Evolutionary conservation across 2,888 invertebrate species (phyloP).

Genomic region (Sarcophaga rosellei): DNA sequence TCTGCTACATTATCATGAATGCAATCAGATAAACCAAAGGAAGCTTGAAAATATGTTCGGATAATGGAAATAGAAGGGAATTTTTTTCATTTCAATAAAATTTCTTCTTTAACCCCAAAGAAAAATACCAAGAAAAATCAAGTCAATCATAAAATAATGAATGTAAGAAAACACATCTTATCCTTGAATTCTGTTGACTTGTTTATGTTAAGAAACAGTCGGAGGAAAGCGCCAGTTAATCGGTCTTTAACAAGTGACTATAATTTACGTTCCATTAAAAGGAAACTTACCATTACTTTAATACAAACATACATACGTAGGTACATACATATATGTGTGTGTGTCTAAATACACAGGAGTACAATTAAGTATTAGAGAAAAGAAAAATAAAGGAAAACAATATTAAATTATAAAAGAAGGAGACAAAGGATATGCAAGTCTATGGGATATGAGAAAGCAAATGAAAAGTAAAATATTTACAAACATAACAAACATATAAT

Average conservation of each 20-base stretch:
- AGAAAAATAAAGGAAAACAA: background rate
- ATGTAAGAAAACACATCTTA: no score
- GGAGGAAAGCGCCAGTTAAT: slow-evolving; percentile 33
- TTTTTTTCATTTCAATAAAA: no score
- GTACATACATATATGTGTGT: no score
- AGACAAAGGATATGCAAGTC: slow-evolving; percentile 24
- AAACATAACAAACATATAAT: slow-evolving; percentile 25
- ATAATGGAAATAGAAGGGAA: no score
- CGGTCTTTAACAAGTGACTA: slow-evolving; percentile 51
- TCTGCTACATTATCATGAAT: no score
- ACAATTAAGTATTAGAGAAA: no score
- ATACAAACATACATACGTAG: background rate
- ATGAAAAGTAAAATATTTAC: background rate
- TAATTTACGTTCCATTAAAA: slow-evolving; percentile 44
- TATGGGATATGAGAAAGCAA: slow-evolving; percentile 30
- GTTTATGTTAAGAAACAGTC: slow-evolving; percentile 21
- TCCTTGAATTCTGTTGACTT: background rate
- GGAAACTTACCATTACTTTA: background rate
- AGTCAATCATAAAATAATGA: background rate
- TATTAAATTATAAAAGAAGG: slow-evolving; percentile 20
- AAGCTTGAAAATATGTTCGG: no score
- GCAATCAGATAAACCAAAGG: no score
- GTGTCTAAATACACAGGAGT: no score
- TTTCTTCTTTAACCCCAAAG: no score
- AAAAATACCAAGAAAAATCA: no score